These are phyloP conservation scores for Antrozous pallidus DNA, from an alignment of 2,797 vertebrate genomes.

Conservation along the genomic window DNA sequence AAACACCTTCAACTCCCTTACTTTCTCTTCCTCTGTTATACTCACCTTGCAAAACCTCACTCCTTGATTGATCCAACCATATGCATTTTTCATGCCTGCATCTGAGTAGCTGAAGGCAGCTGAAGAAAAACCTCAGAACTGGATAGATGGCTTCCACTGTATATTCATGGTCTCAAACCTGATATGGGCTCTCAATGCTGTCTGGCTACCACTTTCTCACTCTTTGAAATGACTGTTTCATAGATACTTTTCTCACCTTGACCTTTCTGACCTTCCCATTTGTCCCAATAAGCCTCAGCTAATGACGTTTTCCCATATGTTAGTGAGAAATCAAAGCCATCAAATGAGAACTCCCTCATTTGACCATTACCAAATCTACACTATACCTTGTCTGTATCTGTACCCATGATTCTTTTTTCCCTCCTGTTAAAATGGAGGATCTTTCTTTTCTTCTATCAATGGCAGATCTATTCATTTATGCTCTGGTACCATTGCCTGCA, in stretches of 20 bases:
- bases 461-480: background rate
- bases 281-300: background rate
- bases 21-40: background rate
- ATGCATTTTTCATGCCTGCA: background rate
- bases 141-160: background rate
- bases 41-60: background rate
- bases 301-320: background rate
- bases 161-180: background rate
- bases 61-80: background rate
- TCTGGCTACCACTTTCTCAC: background rate
- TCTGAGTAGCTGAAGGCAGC: background rate
- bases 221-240: background rate
- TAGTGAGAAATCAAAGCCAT: background rate
- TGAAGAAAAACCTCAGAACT: background rate
- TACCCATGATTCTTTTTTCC: background rate
- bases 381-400: background rate
- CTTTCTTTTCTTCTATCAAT: background rate
- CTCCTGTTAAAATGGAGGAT: background rate
- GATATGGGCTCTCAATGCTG: background rate
- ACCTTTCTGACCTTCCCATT: background rate
- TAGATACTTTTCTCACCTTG: background rate
- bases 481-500: background rate
- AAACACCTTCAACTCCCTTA: slow-evolving; percentile 6
- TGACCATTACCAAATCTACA: background rate
- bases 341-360: background rate